These are phyloP conservation scores for Phania funesta DNA, from an alignment of 2,888 invertebrate genomes.

Conservation along the genomic window DNA sequence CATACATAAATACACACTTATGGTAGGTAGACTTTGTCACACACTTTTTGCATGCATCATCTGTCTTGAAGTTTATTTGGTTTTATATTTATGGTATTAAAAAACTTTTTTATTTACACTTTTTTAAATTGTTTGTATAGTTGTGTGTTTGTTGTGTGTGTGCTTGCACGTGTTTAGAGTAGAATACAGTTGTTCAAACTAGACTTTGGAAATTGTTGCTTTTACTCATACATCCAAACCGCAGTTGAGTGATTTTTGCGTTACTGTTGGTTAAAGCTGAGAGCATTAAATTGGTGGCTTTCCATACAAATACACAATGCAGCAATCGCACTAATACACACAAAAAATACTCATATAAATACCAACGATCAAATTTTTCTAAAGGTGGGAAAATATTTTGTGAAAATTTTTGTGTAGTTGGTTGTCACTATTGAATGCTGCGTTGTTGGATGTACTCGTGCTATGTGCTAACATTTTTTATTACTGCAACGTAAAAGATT, in stretches of 20 bases:
- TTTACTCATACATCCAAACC: constrained; percentile 33
- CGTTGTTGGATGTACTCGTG: too few species aligned
- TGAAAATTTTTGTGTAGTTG: too few species aligned
- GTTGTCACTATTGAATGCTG: too few species aligned
- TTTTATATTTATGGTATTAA: constrained; percentile 29
- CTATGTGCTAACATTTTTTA: too few species aligned
- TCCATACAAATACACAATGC: neutral
- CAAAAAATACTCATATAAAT: neutral
- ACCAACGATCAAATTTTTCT: too few species aligned
- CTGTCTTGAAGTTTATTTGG: neutral
- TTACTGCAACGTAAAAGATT: too few species aligned
- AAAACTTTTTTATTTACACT: neutral
- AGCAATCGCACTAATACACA: neutral
- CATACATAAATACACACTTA: neutral
- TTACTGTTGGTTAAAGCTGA: constrained; percentile 33
- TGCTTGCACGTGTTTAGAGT: neutral
- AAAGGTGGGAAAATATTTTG: too few species aligned
- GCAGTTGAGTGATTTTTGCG: constrained; percentile 59
- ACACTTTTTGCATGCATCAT: constrained; percentile 11
- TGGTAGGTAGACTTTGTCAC: neutral
- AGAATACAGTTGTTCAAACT: neutral
- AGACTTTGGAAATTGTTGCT: constrained; percentile 50
- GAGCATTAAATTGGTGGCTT: constrained; percentile 52
- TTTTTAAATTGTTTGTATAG: constrained; percentile 4
- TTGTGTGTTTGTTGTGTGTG: too few species aligned